Evolutionary conservation across 2,888 invertebrate species (phyloP), one percentile per base, ranked within the genome.

Genomic region (Eupithecia subumbrata): DNA sequence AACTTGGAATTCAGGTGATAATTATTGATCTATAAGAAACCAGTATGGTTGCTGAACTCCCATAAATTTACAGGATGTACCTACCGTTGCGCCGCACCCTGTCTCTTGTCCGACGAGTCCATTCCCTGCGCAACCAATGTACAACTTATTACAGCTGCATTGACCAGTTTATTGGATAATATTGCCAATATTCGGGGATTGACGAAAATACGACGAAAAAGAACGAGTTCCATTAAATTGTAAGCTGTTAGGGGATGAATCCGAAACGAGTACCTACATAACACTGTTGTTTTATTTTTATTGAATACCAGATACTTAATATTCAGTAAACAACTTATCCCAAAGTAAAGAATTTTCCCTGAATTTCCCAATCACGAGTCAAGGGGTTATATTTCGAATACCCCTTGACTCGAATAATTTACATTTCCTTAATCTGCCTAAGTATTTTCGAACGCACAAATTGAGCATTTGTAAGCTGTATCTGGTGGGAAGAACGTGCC

Each of bases 401-500:
- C 5, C n/a, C n/a, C n/a, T n/a, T n/a, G n/a, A n/a, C n/a, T n/a
- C n/a, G n/a, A 56, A 56, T 56, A 56, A 56, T 56, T 56, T 56
- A 52, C 52, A 12, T 56, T 22, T 56, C 22, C 56, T 56, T 56
- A 56, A 56, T 56, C 56, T 22, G 22, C 11, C 22, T 56, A 56
- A 56, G 56, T 56, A 56, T 56, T 22, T 56, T 56, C 56, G 3
- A 30, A 30, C 30, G 56, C 22, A 56, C 56, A 22, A 56, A 56
- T 56, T 56, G 56, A 56, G 22, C 56, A 56, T 56, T 56, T 22
- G 52, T 56, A 56, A 56, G n/a, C 52, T 56, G 22, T 56, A 22
- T 56, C 56, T 56, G 22, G 11, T 22, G 56, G 9, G 52, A 52
- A n/a, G 12, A 56, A 56, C 56, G 56, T 56, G 56, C 12, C 22